Evolutionary conservation across 2,888 invertebrate species (phyloP), one percentile per base, ranked within the genome.

Genomic region (Heteromurus nitidus): DNA sequence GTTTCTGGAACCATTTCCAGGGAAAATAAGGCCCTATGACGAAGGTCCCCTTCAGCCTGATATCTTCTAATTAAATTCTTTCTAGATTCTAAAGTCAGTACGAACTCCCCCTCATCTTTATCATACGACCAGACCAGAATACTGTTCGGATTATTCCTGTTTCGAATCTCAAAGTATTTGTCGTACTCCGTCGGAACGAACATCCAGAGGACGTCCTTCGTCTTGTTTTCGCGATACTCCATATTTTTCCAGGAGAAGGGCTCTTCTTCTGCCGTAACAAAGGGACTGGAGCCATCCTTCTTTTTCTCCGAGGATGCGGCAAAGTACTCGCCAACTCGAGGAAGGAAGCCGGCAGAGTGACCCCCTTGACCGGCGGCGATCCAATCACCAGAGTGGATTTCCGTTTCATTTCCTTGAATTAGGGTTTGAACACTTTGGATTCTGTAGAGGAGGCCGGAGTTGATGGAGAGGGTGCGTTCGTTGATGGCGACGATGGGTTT

Each of bases 111-210:
- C n/a, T 73, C 73, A 3, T 62, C 64, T 16, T 16, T 18, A n/a
- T 73, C 73, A 50, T 64, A 73, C 1, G 18, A 11, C 73, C 73
- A 73, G 16, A 64, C 64, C 7, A 73, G 7, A 16, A 73, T 22
- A 36, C 73, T 73, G 5, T 26, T 22, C 1, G 73, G 73, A 20
- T 50, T 64, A n/a, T 73, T 64, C 0, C 73, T 44, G 18, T 42
- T 73, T 30, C 73, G 73, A 26, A 73, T 73, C 13, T 73, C 73
- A 47, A 64, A 73, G 24, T 20, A 64, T 50, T 53, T 64, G 22
- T 62, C 50, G 28, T 50, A 18, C 28, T 73, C 73, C 2, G 64
- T 36, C 9, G 73, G 73, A 18, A 73, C 64, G 50, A 73, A 73
- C 50, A 73, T 53, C 73, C 73, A 73, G 1, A 73, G 50, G 5